Evolutionary conservation across 2,797 vertebrate genomes (phyloP).

Genomic region (Anableps anableps): DNA sequence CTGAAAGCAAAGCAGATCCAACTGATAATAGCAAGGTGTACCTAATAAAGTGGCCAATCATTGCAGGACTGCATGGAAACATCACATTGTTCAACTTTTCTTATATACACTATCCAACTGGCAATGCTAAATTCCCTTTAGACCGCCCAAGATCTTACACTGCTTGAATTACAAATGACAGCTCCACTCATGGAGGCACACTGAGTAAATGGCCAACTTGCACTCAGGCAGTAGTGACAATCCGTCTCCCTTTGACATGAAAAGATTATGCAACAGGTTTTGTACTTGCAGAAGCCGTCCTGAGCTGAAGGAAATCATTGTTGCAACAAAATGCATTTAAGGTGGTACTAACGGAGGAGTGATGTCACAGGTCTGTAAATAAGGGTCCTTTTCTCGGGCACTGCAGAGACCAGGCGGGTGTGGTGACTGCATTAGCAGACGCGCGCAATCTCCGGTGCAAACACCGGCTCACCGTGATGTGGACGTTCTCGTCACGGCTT

Average conservation of each 20-base stretch:
- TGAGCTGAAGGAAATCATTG: conserved; percentile 15
- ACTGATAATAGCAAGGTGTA: background rate
- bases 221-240: conserved; percentile 10
- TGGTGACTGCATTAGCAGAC: conserved; percentile 84
- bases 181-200: conserved; percentile 12
- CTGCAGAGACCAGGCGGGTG: conserved; percentile 85
- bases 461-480: conserved; percentile 39
- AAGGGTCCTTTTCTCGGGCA: conserved; percentile 78
- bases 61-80: background rate
- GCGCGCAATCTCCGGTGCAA: conserved; percentile 65
- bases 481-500: conserved; percentile 32
- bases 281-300: conserved; percentile 42
- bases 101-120: background rate
- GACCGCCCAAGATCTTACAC: background rate
- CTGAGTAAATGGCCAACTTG: conserved; percentile 32
- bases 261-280: conserved; percentile 82
- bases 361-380: conserved; percentile 81
- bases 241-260: conserved; percentile 46
- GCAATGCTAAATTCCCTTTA: background rate
- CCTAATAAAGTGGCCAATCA: background rate
- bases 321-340: conserved; percentile 11
- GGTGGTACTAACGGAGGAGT: conserved; percentile 50
- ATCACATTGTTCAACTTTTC: conserved; percentile 30
- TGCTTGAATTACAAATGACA: conserved; percentile 9
- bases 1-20: background rate